A percentile compares a stretch with the other conserved stretches of the same genome.
These are phyloP conservation scores for Drosophila pruinosa DNA, from an alignment of 1,140 invertebrate species.

Conservation along the genomic window DNA sequence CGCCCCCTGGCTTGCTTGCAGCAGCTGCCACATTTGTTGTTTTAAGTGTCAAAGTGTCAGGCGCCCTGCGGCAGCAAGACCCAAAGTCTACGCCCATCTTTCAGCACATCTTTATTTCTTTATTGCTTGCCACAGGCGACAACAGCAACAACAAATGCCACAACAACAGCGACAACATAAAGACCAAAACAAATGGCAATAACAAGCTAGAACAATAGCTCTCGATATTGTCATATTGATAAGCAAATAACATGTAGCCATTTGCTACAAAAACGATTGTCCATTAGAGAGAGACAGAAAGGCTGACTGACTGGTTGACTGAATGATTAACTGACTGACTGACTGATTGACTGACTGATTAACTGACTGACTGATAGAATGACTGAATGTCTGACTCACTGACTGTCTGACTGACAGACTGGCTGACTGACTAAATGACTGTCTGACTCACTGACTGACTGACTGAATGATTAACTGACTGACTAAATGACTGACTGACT, in stretches of 20 bases:
- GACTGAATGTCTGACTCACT: no score
- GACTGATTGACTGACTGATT: neutral
- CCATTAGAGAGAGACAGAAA: neutral
- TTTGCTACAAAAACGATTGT: no score
- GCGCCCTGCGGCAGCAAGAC: neutral
- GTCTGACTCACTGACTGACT: neutral
- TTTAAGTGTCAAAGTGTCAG: constrained; percentile 23
- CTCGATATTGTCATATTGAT: neutral
- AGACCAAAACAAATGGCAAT: no score
- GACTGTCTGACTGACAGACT: neutral
- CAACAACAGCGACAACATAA: neutral
- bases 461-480: neutral
- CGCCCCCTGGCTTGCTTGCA: neutral
- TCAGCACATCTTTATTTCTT: neutral
- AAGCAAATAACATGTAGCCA: neutral
- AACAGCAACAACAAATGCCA: neutral
- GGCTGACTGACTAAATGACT: neutral
- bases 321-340: neutral
- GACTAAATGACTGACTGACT: no score
- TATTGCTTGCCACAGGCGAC: neutral
- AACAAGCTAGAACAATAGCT: neutral
- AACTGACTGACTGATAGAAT: neutral
- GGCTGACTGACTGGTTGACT: neutral
- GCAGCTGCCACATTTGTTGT: constrained; percentile 23
- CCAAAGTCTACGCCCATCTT: constrained; percentile 3